Evolutionary conservation across 2,888 invertebrate species (phyloP), one percentile per base, ranked within the genome.

Genomic region (Erebia epiphron): DNA sequence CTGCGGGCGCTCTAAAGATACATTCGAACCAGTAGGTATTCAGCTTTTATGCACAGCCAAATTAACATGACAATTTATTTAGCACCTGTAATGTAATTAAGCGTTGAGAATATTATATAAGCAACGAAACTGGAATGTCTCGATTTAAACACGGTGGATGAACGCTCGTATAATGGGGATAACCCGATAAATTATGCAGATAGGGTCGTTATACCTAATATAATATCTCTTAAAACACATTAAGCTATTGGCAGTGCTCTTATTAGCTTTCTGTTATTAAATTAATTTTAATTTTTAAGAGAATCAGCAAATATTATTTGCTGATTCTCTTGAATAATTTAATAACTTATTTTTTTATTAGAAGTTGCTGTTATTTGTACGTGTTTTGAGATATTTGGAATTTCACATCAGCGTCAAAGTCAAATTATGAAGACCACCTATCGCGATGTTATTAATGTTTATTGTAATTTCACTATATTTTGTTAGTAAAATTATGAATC

Each of bases 1-100:
- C 43, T 95, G 94, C 0, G 95, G 94, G 86, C 98, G 26, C 26
- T 26, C 21, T 35, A 61, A 56, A 41, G 57, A 65, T 72, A 58
- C 58, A 69, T 66, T 65, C 57, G 65, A 72, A 74, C 71, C 72
- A 68, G 70, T n/a, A n/a, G n/a, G n/a, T 70, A 16, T 21, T 21
- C 66, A 54, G 67, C 35, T 43, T 68, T 69, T 58, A 70, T 73
- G 63, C 65, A 74, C 73, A 58, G 63, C 66, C 58, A 52, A 72
- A 76, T 77, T 76, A 76, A 69, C 75, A 74, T 72, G 73, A 73
- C 67, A 76, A 76, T 77, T 75, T 71, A 75, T 74, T 74, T 76
- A 76, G 71, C 77, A 74, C 76, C 77, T 74, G 75, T 70, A 69
- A 66, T 61, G 71, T 76, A 73, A 77, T 74, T 73, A 74, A 68